Conservation (phyloP, 2,888 invertebrate genomes). For the Drosophila subquinaria region DNA sequence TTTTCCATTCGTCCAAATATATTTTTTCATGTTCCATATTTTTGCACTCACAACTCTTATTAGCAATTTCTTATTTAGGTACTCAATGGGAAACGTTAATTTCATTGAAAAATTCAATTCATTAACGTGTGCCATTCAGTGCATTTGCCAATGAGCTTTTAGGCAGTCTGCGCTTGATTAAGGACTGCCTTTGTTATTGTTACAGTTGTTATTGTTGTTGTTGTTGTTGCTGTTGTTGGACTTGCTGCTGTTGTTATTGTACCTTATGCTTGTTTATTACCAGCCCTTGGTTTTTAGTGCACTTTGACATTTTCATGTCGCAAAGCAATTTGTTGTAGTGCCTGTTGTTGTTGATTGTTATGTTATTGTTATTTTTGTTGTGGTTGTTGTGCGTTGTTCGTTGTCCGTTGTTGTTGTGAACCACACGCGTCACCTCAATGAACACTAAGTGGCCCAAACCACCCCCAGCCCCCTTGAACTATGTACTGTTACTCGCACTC, state of each 20-base stretch:
- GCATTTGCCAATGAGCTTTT: constrained; percentile 39
- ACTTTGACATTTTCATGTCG: constrained; percentile 73
- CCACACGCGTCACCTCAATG: constrained; percentile 76
- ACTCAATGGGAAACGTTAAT: neutral
- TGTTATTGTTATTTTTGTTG: constrained; percentile 18
- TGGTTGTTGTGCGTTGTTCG: constrained; percentile 46
- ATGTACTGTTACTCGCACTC: too few relatives aligned
- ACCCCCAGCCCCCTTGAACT: neutral
- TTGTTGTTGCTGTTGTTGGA: constrained; percentile 41
- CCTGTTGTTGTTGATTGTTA: constrained; percentile 37
- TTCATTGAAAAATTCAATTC: constrained; percentile 1
- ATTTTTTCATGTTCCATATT: too few relatives aligned
- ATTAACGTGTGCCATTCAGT: constrained; percentile 20
- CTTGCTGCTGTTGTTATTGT: constrained; percentile 42
- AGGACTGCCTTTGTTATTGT: constrained; percentile 29
- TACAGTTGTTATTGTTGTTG: constrained; percentile 42
- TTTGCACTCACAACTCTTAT: too few relatives aligned
- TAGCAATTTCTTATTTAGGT: too few relatives aligned
- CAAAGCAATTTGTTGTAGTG: constrained; percentile 76
- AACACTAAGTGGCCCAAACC: constrained; percentile 65
- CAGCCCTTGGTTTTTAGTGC: constrained; percentile 54
- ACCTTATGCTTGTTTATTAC: constrained; percentile 62
- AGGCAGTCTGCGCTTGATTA: constrained; percentile 47
- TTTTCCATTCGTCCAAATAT: too few relatives aligned
- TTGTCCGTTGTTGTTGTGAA: constrained; percentile 19